phyloP scores from a whole-genome alignment of 2,797 vertebrate genomes.

The Semotilus atromaculatus region DNA sequence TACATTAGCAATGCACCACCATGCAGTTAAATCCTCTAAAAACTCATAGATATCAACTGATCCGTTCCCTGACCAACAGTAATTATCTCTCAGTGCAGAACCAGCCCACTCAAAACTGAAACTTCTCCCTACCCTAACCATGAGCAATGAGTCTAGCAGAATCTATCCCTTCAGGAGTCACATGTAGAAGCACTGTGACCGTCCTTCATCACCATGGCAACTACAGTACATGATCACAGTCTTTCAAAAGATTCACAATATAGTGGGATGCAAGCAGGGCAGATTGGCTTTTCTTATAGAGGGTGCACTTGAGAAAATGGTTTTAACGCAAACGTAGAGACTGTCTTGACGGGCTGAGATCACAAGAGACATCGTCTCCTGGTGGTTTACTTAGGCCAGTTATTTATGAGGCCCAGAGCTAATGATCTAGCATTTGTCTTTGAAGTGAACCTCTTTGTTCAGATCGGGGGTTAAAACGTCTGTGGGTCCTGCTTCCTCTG shows the following conservation, averaged over 20 bases:
- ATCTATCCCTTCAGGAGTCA: slow-evolving; percentile 29
- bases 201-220: slow-evolving; percentile 53
- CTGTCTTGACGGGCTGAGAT: slow-evolving; percentile 28
- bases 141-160: slow-evolving; percentile 29
- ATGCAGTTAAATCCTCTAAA: slow-evolving; percentile 18
- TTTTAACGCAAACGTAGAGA: background rate
- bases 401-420: slow-evolving; percentile 41
- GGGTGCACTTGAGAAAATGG: slow-evolving; percentile 20
- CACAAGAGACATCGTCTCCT: slow-evolving; percentile 35
- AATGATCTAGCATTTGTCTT: slow-evolving; percentile 36
- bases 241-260: slow-evolving; percentile 18
- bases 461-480: background rate
- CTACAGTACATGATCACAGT: slow-evolving; percentile 29
- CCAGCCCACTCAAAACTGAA: slow-evolving; percentile 34
- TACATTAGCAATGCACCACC: slow-evolving; percentile 6
- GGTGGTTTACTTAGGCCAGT: slow-evolving; percentile 21
- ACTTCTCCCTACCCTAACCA: slow-evolving; percentile 8
- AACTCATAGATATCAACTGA: slow-evolving; percentile 12
- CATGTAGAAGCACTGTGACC: slow-evolving; percentile 39
- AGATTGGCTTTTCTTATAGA: slow-evolving; percentile 18
- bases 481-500: background rate
- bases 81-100: slow-evolving; percentile 24
- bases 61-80: slow-evolving; percentile 18
- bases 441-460: slow-evolving; percentile 25
- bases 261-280: slow-evolving; percentile 18